A percentile compares a stretch with the other conserved stretches of the same genome.
Evolutionary conservation across 2,797 vertebrate genomes (phyloP).

Genomic region (Nannoperca australis): DNA sequence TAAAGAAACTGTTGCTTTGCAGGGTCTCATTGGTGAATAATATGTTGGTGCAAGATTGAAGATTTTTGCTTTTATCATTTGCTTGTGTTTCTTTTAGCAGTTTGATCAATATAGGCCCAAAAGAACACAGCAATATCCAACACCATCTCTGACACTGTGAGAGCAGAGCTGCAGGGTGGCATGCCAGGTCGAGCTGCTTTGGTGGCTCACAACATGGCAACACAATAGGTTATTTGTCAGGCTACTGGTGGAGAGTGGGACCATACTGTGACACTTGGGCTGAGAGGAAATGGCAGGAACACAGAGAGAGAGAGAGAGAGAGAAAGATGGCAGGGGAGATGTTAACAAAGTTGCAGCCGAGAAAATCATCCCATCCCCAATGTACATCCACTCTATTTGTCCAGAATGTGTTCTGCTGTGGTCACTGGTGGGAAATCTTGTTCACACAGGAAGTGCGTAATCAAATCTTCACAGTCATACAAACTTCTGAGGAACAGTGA

Average conservation of each 20-base stretch:
- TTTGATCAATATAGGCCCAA: neutral
- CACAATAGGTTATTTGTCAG: conserved; percentile 51
- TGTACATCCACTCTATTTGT: conserved; percentile 15
- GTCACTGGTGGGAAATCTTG: conserved; percentile 7
- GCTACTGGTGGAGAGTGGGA: conserved; percentile 36
- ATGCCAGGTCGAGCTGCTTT: conserved; percentile 20
- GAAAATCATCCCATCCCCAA: neutral
- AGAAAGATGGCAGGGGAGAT: conserved; percentile 18
- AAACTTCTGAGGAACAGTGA: neutral
- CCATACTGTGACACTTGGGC: conserved; percentile 28
- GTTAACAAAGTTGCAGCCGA: conserved; percentile 9
- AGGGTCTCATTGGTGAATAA: neutral
- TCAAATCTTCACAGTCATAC: neutral
- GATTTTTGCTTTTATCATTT: neutral
- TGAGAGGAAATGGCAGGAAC: conserved; percentile 25
- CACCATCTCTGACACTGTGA: neutral
- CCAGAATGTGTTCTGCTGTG: neutral
- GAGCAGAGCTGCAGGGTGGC: conserved; percentile 16
- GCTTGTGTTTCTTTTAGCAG: neutral
- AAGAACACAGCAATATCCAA: neutral
- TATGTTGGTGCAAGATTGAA: no score
- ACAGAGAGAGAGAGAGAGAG: neutral
- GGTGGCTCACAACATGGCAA: conserved; percentile 23
- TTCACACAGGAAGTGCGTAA: neutral
- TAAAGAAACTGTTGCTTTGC: neutral